Evolutionary conservation across 2,797 vertebrate species (phyloP).

Genomic region (Thamnophis elegans): DNA sequence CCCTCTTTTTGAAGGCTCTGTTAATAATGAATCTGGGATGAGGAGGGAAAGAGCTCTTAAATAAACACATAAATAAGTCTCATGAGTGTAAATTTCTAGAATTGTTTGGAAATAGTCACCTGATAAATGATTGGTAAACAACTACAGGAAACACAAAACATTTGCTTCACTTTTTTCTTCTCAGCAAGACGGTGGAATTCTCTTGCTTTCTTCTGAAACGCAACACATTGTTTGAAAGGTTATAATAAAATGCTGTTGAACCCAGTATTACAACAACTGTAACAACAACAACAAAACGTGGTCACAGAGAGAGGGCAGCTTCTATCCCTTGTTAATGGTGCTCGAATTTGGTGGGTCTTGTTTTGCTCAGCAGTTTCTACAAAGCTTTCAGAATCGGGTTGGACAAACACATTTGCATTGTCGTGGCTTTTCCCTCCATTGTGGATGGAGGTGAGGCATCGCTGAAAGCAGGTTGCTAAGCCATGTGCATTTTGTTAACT

Average conservation of each 20-base stretch:
- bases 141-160: constrained; percentile 56
- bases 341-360: neutral
- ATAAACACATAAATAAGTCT: constrained; percentile 21
- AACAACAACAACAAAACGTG: neutral
- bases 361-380: neutral
- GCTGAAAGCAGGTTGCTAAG: constrained; percentile 25
- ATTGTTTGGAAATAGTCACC: constrained; percentile 51
- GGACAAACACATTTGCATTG: neutral
- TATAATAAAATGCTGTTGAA: constrained; percentile 40
- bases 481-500: neutral
- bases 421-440: neutral
- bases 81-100: constrained; percentile 58
- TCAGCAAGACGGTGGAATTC: constrained; percentile 4
- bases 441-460: neutral
- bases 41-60: constrained; percentile 34
- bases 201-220: constrained; percentile 60
- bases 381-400: constrained; percentile 31
- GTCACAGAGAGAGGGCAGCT: constrained; percentile 6
- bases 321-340: neutral
- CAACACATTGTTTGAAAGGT: constrained; percentile 56
- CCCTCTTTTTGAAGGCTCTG: constrained; percentile 61
- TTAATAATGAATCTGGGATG: constrained; percentile 36
- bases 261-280: neutral
- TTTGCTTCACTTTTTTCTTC: constrained; percentile 51
- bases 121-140: constrained; percentile 67